phyloP scores from a whole-genome alignment of 2,888 invertebrate species.

The Lutraria lutraria region DNA sequence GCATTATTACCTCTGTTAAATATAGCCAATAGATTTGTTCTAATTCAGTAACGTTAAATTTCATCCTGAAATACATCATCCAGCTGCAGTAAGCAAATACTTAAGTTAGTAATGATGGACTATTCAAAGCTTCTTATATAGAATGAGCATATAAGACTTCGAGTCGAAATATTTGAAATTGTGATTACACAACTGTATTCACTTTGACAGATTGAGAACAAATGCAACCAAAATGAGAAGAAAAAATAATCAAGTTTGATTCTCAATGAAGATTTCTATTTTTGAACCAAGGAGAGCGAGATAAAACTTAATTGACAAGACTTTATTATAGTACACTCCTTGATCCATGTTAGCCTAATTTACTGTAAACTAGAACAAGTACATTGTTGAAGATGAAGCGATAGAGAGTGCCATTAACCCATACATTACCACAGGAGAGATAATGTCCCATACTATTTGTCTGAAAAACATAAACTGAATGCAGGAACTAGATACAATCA shows the following conservation, averaged over 20 bases:
- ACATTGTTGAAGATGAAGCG: constrained; percentile 18
- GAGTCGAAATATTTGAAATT: neutral
- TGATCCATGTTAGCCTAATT: neutral
- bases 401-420: constrained; percentile 33
- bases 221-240: neutral
- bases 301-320: neutral
- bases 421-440: constrained; percentile 35
- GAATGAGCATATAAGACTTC: neutral
- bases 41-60: neutral
- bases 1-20: neutral
- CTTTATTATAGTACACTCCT: neutral
- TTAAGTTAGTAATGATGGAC: neutral
- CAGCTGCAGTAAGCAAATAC: neutral
- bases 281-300: neutral
- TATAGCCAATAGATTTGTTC: neutral
- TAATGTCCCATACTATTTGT: constrained; percentile 50
- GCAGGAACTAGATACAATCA: constrained; percentile 36
- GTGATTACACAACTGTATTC: neutral
- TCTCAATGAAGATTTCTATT: neutral
- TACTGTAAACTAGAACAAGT: constrained; percentile 14
- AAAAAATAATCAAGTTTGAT: constrained; percentile 2
- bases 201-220: neutral
- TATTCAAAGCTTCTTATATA: neutral
- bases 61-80: neutral
- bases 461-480: constrained; percentile 23